Conservation (phyloP, 92 coral and sea anemone genomes). For the Meandrina meandrites region DNA sequence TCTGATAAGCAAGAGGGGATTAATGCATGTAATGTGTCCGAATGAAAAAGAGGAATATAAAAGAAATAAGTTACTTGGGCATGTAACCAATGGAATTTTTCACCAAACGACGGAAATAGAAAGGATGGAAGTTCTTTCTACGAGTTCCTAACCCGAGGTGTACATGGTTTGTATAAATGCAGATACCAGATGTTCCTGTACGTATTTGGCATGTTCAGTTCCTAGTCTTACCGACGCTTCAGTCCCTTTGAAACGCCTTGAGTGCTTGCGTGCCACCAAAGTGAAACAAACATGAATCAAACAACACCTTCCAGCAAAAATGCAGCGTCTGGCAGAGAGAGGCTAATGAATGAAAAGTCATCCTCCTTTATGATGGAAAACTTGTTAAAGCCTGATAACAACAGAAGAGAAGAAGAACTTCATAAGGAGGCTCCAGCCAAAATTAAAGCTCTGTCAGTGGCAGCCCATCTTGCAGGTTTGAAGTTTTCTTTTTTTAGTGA, state of each 20-base stretch:
- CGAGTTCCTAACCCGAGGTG: neutral
- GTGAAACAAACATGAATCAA: conserved; percentile 17
- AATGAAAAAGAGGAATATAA: conserved; percentile 1
- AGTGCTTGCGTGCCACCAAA: neutral
- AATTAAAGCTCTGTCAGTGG: conserved; percentile 40
- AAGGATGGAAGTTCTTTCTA: conserved; percentile 20
- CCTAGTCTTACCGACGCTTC: conserved; percentile 12
- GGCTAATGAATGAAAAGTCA: neutral
- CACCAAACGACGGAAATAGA: conserved; percentile 21
- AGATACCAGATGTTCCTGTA: conserved; percentile 39
- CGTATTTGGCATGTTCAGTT: conserved; percentile 28
- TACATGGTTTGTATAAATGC: conserved; percentile 24
- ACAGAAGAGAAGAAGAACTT: conserved; percentile 14
- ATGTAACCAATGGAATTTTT: neutral
- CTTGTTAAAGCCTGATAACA: conserved; percentile 32
- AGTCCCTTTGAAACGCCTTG: conserved; percentile 21
- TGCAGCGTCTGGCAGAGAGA: neutral
- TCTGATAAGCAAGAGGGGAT: conserved; percentile 34
- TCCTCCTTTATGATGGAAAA: conserved; percentile 44
- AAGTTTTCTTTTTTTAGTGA: neutral
- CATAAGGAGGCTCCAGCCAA: conserved; percentile 29
- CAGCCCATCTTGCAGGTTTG: conserved; percentile 48
- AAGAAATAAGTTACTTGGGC: neutral
- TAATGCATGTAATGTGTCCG: conserved; percentile 4
- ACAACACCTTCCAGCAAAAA: neutral